A percentile compares a stretch with the other conserved stretches of the same genome.
phyloP scores from a whole-genome alignment of 2,797 vertebrate species.

The Linurgus olivaceus region DNA sequence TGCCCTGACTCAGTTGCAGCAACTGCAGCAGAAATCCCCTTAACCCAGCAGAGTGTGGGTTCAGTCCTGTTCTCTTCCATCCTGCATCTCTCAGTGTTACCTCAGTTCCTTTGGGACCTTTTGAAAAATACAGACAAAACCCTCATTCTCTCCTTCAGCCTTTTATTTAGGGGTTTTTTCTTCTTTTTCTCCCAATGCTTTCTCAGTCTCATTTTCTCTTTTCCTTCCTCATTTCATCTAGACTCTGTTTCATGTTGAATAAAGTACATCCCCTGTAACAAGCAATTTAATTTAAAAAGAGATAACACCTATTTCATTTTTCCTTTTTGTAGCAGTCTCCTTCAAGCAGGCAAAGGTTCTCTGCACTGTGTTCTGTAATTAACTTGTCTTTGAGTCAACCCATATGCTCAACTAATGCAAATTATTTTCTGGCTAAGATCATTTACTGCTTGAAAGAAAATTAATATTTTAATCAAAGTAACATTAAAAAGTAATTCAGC shows the following conservation, averaged over 20 bases:
- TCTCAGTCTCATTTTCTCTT: background rate
- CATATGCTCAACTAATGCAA: background rate
- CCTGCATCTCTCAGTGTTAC: background rate
- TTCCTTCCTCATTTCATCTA: background rate
- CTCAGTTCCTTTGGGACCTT: background rate
- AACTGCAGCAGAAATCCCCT: background rate
- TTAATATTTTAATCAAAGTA: background rate
- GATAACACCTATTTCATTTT: background rate
- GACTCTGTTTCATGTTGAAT: background rate
- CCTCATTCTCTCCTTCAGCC: background rate
- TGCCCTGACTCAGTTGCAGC: background rate
- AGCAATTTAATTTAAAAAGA: background rate
- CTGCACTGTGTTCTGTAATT: slow-evolving; percentile 22
- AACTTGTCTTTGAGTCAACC: slow-evolving; percentile 25
- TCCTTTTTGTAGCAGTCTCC: background rate
- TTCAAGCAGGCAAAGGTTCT: background rate
- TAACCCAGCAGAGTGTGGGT: background rate
- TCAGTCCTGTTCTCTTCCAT: background rate
- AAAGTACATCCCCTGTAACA: background rate
- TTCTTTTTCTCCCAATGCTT: background rate
- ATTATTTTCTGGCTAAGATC: background rate
- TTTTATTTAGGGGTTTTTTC: background rate
- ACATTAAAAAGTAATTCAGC: background rate
- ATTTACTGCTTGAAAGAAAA: background rate
- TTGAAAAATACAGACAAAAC: background rate